Evolutionary conservation across 2,113 vertebrate genomes (phyloP).

Genomic region (Hyperopisus bebe): DNA sequence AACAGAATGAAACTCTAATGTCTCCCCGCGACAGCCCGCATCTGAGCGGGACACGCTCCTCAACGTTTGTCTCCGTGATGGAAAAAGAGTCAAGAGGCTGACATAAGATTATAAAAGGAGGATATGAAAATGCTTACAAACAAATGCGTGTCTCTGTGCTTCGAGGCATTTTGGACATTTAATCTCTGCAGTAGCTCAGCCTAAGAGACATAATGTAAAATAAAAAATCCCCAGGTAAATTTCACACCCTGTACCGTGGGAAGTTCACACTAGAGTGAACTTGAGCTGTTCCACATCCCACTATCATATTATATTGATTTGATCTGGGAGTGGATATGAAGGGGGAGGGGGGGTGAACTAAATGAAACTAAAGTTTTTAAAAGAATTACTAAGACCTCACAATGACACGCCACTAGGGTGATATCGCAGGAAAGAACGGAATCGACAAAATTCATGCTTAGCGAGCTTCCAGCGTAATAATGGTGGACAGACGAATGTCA

Average conservation of each 20-base stretch:
- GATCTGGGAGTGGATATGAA: neutral
- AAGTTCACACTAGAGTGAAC: neutral
- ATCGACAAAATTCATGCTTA: neutral
- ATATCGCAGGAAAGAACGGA: neutral
- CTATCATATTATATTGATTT: neutral
- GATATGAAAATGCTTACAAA: neutral
- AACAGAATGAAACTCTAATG: conserved; percentile 10
- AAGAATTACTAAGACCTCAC: neutral
- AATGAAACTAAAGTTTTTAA: neutral
- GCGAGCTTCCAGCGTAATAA: neutral
- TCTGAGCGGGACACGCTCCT: neutral
- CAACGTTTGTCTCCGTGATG: neutral
- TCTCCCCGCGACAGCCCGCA: neutral
- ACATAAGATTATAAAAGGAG: neutral
- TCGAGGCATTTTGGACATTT: neutral
- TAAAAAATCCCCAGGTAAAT: neutral
- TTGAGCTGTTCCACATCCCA: neutral
- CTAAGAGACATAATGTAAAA: neutral
- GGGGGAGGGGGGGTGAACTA: neutral
- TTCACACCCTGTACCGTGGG: neutral
- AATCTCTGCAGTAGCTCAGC: neutral
- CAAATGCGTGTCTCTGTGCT: neutral
- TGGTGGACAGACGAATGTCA: neutral
- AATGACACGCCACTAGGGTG: neutral
- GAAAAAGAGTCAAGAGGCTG: neutral